phyloP scores from a whole-genome alignment of 2,113 vertebrate species.

The Passer montanus region DNA sequence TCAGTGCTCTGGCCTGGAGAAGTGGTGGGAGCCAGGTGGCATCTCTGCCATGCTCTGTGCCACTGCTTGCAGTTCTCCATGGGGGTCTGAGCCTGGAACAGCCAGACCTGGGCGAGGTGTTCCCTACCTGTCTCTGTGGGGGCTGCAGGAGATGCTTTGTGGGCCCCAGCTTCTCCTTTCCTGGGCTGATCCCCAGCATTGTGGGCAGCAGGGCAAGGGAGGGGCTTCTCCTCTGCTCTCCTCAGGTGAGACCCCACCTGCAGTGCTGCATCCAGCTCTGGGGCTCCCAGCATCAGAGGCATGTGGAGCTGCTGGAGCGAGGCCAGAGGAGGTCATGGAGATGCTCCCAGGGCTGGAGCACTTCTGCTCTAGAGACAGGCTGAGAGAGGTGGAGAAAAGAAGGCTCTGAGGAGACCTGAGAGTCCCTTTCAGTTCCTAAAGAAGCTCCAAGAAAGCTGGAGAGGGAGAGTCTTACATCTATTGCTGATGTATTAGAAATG shows the following conservation, averaged over 20 bases:
- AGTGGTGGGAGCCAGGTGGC: not conserved
- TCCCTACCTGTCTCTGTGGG: not conserved
- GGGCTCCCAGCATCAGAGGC: not conserved
- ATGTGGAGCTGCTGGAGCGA: not conserved
- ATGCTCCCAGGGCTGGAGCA: not conserved
- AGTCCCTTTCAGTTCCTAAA: not conserved
- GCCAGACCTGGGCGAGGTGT: not conserved
- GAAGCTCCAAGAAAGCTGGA: not conserved
- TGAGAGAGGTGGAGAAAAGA: not conserved
- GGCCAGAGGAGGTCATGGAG: not conserved
- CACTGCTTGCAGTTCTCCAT: not conserved
- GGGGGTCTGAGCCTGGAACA: not conserved
- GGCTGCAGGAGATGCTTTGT: not conserved
- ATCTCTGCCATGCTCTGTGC: not conserved
- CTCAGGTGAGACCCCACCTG: not conserved
- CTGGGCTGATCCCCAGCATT: not conserved
- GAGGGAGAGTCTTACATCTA: not conserved
- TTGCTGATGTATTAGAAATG: not conserved
- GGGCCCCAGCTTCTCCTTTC: accelerated
- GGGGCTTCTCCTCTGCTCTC: not conserved
- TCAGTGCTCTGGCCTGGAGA: not conserved
- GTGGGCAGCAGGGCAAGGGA: not conserved
- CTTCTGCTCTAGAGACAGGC: not conserved
- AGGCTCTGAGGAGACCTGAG: not conserved
- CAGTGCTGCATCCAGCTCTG: not conserved